Percentiles rank a stretch among this genome's conserved stretches.
phyloP scores from a whole-genome alignment of 2,113 vertebrate species.

The Coracopsis vasa region DNA sequence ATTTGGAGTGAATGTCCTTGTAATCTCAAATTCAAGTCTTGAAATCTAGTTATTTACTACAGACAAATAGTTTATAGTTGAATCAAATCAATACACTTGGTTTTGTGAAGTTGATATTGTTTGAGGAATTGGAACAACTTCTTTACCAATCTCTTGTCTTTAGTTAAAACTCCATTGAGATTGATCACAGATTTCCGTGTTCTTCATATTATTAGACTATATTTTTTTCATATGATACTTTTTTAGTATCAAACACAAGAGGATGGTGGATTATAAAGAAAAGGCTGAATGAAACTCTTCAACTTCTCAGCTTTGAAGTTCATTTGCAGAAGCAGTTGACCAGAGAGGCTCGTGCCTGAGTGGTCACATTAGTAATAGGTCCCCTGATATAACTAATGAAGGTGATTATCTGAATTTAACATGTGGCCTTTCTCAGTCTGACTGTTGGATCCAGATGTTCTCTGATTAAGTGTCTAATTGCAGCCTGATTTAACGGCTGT shows the following conservation, averaged over 20 bases:
- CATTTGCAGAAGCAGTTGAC: slow-evolving; percentile 41
- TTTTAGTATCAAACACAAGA: background rate
- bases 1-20: background rate
- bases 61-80: background rate
- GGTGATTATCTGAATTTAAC: slow-evolving; percentile 73
- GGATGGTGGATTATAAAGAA: background rate
- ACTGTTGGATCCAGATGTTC: slow-evolving; percentile 76
- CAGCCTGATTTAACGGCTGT: slow-evolving; percentile 64
- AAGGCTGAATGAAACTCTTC: background rate
- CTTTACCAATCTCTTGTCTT: background rate
- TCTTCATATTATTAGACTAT: rapidly evolving
- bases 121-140: background rate
- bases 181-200: background rate
- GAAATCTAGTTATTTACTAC: background rate
- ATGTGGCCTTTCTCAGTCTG: slow-evolving; percentile 75
- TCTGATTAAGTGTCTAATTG: slow-evolving; percentile 67
- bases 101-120: background rate
- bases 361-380: slow-evolving; percentile 64
- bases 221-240: background rate
- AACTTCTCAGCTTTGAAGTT: slow-evolving; percentile 15
- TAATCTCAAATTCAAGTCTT: background rate
- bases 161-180: background rate
- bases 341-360: slow-evolving; percentile 37
- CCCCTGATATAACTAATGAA: slow-evolving; percentile 70
- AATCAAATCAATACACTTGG: background rate